These are phyloP conservation scores for Gallinago media DNA, from an alignment of 2,113 vertebrate species.

Conservation along the genomic window DNA sequence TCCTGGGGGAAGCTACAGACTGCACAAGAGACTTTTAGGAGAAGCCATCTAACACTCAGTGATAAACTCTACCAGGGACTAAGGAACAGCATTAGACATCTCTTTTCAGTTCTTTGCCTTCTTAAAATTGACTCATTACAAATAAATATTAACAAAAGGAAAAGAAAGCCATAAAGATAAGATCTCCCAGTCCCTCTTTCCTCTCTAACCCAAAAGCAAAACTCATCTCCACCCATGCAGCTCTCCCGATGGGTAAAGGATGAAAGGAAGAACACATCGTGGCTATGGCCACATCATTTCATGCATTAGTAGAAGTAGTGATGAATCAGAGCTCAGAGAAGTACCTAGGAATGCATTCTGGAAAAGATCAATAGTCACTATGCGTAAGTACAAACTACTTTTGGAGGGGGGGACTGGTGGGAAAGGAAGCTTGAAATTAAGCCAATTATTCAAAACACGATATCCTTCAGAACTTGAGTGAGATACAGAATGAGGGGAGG, in stretches of 20 bases:
- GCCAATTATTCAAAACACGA: not conserved
- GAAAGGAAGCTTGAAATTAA: slow-evolving; percentile 22
- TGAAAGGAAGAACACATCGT: accelerated
- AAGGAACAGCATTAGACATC: not conserved
- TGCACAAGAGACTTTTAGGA: not conserved
- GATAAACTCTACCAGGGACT: not conserved
- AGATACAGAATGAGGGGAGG: not conserved
- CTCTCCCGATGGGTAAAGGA: not conserved
- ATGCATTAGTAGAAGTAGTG: not conserved
- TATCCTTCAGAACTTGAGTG: not conserved
- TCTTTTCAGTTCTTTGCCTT: not conserved
- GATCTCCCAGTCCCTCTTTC: not conserved
- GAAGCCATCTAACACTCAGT: not conserved
- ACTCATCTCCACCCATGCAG: not conserved
- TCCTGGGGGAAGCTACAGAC: not conserved
- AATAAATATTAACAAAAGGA: not conserved
- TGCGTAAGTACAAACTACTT: not conserved
- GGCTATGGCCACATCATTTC: not conserved
- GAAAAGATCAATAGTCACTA: not conserved
- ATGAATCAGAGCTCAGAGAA: not conserved
- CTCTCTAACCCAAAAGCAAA: not conserved
- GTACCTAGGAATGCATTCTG: not conserved
- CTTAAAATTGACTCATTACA: not conserved
- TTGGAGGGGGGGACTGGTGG: not conserved
- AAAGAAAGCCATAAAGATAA: not conserved